Evolutionary conservation across 1,140 invertebrate genomes (phyloP).

Genomic region (Ganaspis sp.): DNA sequence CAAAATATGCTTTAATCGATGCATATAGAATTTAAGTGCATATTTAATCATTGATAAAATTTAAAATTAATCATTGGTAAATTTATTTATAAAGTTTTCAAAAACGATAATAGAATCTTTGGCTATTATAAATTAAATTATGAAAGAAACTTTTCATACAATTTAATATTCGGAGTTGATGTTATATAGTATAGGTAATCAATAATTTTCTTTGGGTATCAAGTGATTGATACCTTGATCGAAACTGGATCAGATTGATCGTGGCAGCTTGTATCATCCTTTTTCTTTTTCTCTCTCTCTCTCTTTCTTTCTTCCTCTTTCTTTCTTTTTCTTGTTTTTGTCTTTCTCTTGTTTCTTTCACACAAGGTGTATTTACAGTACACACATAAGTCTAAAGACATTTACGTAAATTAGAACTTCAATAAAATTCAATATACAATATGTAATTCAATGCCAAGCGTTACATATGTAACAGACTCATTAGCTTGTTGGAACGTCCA

Average conservation of each 20-base stretch:
- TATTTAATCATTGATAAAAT: too few species aligned
- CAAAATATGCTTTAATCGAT: too few species aligned
- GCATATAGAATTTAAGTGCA: too few species aligned
- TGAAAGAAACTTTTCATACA: not conserved
- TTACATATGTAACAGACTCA: too few species aligned
- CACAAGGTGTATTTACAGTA: not conserved
- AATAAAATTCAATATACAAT: too few species aligned
- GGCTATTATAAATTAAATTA: too few species aligned
- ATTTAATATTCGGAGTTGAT: not conserved
- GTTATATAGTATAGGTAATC: not conserved
- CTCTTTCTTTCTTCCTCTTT: not conserved
- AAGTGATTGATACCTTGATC: not conserved
- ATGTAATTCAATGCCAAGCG: too few species aligned
- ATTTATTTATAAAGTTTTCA: too few species aligned
- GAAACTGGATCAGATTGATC: slow-evolving; percentile 1
- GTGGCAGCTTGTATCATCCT: not conserved
- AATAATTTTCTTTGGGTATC: not conserved
- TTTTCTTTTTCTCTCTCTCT: not conserved
- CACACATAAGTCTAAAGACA: not conserved
- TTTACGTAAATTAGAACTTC: not conserved
- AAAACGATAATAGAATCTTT: too few species aligned
- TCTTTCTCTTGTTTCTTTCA: not conserved
- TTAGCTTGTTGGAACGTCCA: too few species aligned
- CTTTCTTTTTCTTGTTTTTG: not conserved
- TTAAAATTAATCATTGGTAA: too few species aligned